A percentile compares a stretch with the other conserved stretches of the same genome.
Evolutionary conservation across 2,113 vertebrate genomes (phyloP).

Genomic region (Zosterops lateralis): DNA sequence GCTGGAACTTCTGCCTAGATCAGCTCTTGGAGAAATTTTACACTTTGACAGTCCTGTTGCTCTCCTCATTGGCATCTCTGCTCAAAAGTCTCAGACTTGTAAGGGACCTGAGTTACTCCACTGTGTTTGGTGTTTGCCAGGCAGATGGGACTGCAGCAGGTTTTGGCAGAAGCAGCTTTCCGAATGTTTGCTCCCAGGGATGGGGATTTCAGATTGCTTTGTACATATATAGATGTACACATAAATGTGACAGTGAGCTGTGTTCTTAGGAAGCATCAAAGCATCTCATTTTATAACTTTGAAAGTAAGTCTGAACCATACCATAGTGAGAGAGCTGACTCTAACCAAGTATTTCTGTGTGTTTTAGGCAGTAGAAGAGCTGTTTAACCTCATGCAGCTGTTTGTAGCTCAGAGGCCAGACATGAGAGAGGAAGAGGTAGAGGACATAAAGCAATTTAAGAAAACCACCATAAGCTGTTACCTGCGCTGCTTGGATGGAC

Average conservation of each 20-base stretch:
- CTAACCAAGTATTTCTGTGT: not conserved
- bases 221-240: not conserved
- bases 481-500: conserved; percentile 95
- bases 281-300: not conserved
- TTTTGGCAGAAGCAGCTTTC: not conserved
- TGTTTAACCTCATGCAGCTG: conserved; percentile 98
- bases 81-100: not conserved
- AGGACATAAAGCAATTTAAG: conserved; percentile 98
- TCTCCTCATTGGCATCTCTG: not conserved
- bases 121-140: not conserved
- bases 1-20: not conserved
- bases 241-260: not conserved
- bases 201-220: not conserved
- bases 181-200: not conserved
- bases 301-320: not conserved
- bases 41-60: not conserved
- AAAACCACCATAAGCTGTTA: conserved; percentile 99
- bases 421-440: conserved; percentile 94
- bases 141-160: not conserved
- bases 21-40: not conserved
- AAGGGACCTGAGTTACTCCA: not conserved
- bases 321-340: not conserved
- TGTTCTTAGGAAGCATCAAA: not conserved
- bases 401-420: conserved; percentile 95
- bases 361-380: conserved; percentile 92